phyloP scores from a whole-genome alignment of 1,140 invertebrate species.

The Tetragonula clypearis region DNA sequence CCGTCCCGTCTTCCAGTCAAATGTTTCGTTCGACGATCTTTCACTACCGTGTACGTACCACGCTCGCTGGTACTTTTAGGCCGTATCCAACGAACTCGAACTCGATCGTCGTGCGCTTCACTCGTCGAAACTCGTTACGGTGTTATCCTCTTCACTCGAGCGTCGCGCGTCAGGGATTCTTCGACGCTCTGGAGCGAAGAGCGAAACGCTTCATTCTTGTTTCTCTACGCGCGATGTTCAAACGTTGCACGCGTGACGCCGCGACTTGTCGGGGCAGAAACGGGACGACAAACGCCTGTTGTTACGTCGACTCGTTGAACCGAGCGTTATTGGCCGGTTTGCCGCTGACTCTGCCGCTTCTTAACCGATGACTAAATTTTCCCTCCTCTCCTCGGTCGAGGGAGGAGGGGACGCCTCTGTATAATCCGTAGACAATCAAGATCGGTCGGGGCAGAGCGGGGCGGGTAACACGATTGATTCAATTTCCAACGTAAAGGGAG shows the following conservation, averaged over 20 bases:
- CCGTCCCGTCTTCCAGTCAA: background rate
- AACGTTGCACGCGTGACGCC: background rate
- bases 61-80: too few relatives aligned
- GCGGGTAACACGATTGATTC: slow-evolving; percentile 58
- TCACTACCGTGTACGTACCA: too few relatives aligned
- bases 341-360: too few relatives aligned
- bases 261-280: too few relatives aligned
- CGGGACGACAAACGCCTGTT: background rate
- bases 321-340: background rate
- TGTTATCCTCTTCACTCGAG: too few relatives aligned
- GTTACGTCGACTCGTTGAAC: background rate
- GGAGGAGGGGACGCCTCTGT: slow-evolving; percentile 8
- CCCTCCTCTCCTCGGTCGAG: background rate
- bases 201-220: too few relatives aligned
- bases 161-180: too few relatives aligned
- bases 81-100: background rate
- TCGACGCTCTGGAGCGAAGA: too few relatives aligned
- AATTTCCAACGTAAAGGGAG: slow-evolving; percentile 49
- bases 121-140: too few relatives aligned
- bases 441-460: slow-evolving; percentile 39
- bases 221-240: too few relatives aligned
- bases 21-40: too few relatives aligned
- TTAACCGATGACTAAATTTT: slow-evolving; percentile 22
- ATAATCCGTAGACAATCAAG: slow-evolving; percentile 51
- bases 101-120: too few relatives aligned